These are phyloP conservation scores for Aphyosemion australe DNA, from an alignment of 2,113 vertebrate genomes.

Conservation along the genomic window DNA sequence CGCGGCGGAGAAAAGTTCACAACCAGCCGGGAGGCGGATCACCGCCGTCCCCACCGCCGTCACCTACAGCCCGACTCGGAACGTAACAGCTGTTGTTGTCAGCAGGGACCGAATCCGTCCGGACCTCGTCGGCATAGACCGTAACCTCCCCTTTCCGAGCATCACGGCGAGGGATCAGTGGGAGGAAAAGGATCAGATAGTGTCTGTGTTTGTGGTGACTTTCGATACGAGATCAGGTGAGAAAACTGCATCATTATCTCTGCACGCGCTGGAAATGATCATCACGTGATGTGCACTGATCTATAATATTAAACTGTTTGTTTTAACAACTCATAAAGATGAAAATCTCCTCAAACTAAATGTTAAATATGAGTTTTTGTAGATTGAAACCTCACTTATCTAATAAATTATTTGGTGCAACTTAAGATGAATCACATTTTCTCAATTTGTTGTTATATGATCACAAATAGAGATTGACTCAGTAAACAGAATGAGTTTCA, in stretches of 20 bases:
- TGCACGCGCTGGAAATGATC: neutral
- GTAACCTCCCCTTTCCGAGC: conserved; percentile 50
- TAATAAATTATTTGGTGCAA: too few relatives aligned
- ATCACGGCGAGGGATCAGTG: conserved; percentile 73
- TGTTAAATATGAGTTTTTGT: too few relatives aligned
- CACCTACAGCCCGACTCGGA: conserved; percentile 41
- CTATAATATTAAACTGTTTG: neutral
- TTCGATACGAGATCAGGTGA: conserved; percentile 94
- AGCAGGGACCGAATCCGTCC: conserved; percentile 49
- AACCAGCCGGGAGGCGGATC: conserved; percentile 38
- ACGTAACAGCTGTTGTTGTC: conserved; percentile 60
- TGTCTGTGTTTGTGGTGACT: conserved; percentile 94
- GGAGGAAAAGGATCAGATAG: conserved; percentile 92
- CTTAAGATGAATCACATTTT: too few relatives aligned
- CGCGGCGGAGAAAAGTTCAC: conserved; percentile 56
- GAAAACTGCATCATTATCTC: neutral
- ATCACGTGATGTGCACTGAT: neutral
- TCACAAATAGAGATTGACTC: neutral
- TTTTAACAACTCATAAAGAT: neutral
- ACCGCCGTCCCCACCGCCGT: conserved; percentile 14
- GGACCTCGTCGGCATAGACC: conserved; percentile 48
- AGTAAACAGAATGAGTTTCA: neutral
- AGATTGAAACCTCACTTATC: too few relatives aligned
- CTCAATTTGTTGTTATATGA: neutral
- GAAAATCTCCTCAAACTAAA: too few relatives aligned